phyloP scores from a whole-genome alignment of 2,113 vertebrate genomes.

The Oxyura jamaicensis region DNA sequence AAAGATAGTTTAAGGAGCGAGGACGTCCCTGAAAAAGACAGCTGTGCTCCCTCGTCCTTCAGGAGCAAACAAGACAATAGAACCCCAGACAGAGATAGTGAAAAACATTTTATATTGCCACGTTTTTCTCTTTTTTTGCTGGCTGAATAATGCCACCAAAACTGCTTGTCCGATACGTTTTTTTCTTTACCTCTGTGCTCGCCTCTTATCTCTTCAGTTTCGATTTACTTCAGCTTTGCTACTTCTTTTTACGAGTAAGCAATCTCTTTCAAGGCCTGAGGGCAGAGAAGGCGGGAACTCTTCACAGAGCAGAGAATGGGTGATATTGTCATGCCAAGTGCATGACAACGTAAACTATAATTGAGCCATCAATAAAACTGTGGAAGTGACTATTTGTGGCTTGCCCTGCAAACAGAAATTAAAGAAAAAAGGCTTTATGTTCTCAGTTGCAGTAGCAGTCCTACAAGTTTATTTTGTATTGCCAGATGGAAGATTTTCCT shows the following conservation, averaged over 20 bases:
- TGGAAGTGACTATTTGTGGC: constrained; percentile 8
- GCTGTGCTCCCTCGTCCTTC: not conserved
- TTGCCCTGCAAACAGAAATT: not conserved
- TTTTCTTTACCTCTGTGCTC: not conserved
- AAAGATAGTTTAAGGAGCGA: not conserved
- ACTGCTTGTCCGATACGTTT: not conserved
- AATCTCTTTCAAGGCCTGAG: not conserved
- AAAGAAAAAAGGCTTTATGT: not conserved
- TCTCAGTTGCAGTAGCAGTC: not conserved
- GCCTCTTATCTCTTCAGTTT: constrained; percentile 16
- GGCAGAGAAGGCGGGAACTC: not conserved
- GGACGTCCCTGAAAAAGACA: not conserved
- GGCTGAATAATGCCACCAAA: not conserved
- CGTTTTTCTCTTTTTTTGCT: not conserved
- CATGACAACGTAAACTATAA: constrained; percentile 10
- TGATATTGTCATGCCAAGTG: constrained; percentile 9
- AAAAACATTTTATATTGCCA: not conserved
- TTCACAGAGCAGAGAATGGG: constrained; percentile 6
- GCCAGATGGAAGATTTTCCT: not conserved
- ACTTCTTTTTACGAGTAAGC: not conserved
- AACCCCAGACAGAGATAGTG: not conserved
- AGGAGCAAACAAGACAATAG: not conserved
- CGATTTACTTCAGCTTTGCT: not conserved
- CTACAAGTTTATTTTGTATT: not conserved
- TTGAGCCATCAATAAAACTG: constrained; percentile 26